Evolutionary conservation across 2,888 invertebrate species (phyloP).

Genomic region (Cyaniris semiargus): DNA sequence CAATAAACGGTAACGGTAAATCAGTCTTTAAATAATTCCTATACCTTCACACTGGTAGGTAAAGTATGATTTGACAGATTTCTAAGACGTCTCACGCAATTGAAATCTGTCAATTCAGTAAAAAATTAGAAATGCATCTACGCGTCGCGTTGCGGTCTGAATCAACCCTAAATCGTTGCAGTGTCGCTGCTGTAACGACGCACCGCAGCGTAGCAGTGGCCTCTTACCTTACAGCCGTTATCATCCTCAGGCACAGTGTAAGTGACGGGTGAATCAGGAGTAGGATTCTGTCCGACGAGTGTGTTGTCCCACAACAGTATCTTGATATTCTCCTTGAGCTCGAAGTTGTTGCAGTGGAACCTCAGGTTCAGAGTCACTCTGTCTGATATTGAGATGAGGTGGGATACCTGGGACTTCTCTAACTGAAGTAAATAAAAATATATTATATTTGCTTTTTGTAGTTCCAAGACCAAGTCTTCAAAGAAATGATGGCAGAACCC

Average conservation of each 20-base stretch:
- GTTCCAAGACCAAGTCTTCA: not conserved
- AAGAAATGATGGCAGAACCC: not conserved
- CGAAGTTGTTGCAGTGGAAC: not conserved
- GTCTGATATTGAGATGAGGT: slow-evolving; percentile 16
- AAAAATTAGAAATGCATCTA: too few species aligned
- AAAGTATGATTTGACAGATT: too few species aligned
- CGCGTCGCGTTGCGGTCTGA: too few species aligned
- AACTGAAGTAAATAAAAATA: not conserved
- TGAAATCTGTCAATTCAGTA: too few species aligned
- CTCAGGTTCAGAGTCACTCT: not conserved
- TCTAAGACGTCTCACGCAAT: too few species aligned
- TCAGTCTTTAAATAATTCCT: too few species aligned
- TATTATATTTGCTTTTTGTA: not conserved
- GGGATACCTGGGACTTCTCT: not conserved
- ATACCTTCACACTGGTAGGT: too few species aligned
- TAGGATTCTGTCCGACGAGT: not conserved
- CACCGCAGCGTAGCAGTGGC: too few species aligned
- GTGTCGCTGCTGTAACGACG: too few species aligned
- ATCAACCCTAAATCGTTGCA: too few species aligned
- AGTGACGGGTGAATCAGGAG: not conserved
- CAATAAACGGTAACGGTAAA: too few species aligned
- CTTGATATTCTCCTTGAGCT: slow-evolving; percentile 1
- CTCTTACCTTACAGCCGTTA: slow-evolving; percentile 3
- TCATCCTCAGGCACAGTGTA: not conserved
- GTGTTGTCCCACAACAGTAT: slow-evolving; percentile 12